Conservation (phyloP, 2,113 vertebrate genomes). For the Mus pahari region DNA sequence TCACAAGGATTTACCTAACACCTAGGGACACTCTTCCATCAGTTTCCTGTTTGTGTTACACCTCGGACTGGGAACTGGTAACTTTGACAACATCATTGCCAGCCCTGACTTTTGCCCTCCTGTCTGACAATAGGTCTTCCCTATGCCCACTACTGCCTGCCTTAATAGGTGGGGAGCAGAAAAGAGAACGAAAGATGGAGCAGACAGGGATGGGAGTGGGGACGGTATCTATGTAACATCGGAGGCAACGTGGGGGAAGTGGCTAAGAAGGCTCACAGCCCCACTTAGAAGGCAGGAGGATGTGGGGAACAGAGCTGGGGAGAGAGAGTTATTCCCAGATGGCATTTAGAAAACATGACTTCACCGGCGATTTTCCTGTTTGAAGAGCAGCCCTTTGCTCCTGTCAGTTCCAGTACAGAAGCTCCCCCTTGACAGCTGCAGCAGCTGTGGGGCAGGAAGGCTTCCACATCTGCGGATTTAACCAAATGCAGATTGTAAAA, state of each 20-base stretch:
- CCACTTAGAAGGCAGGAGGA: background rate
- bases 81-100: background rate
- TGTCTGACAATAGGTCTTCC: background rate
- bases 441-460: background rate
- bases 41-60: background rate
- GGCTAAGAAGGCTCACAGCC: background rate
- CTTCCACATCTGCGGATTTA: too few relatives aligned
- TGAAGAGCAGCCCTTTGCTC: background rate
- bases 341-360: background rate
- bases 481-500: background rate
- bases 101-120: background rate
- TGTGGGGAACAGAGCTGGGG: background rate
- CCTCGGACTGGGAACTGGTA: background rate
- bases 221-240: too few relatives aligned
- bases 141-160: background rate
- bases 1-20: background rate
- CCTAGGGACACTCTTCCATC: background rate
- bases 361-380: background rate
- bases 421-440: fast-evolving
- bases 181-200: background rate
- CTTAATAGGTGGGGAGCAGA: background rate
- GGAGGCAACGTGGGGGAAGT: too few relatives aligned
- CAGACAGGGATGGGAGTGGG: too few relatives aligned
- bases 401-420: fast-evolving
- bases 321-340: background rate